Evolutionary conservation across 2,797 vertebrate species (phyloP).

Genomic region (Eulemur mongoz): DNA sequence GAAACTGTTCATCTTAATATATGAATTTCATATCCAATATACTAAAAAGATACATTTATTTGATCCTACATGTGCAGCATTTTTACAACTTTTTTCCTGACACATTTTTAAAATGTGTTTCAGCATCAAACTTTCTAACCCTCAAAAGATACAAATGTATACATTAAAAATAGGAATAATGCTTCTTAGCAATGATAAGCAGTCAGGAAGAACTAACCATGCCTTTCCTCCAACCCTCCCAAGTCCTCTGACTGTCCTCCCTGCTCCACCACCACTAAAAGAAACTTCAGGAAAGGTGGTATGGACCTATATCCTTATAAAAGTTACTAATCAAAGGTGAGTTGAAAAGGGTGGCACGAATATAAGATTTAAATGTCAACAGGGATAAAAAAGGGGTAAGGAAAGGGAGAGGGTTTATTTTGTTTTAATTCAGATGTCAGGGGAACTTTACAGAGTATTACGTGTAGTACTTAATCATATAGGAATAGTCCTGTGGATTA

Average conservation of each 20-base stretch:
- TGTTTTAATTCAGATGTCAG: not conserved
- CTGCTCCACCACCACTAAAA: not conserved
- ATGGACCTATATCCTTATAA: not conserved
- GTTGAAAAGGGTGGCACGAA: not conserved
- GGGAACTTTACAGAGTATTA: not conserved
- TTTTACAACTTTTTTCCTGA: constrained; percentile 5
- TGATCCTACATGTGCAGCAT: not conserved
- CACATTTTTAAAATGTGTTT: not conserved
- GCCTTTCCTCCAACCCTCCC: not conserved
- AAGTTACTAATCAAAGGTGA: constrained; percentile 10
- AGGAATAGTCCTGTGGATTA: not conserved
- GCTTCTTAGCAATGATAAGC: not conserved
- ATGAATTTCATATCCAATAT: constrained; percentile 33
- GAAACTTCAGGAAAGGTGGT: not conserved
- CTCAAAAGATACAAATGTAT: not conserved
- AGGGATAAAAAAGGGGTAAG: not conserved
- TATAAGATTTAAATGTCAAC: not conserved
- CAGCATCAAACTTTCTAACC: constrained; percentile 28
- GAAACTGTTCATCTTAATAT: constrained; percentile 26
- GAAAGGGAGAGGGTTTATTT: not conserved
- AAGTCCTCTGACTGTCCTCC: not conserved
- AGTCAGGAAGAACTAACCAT: not conserved
- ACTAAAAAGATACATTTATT: constrained; percentile 7
- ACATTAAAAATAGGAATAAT: not conserved
- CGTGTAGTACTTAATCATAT: not conserved